Conservation (phyloP, 2,888 invertebrate species). For the Drosophila nr. fundita region DNA sequence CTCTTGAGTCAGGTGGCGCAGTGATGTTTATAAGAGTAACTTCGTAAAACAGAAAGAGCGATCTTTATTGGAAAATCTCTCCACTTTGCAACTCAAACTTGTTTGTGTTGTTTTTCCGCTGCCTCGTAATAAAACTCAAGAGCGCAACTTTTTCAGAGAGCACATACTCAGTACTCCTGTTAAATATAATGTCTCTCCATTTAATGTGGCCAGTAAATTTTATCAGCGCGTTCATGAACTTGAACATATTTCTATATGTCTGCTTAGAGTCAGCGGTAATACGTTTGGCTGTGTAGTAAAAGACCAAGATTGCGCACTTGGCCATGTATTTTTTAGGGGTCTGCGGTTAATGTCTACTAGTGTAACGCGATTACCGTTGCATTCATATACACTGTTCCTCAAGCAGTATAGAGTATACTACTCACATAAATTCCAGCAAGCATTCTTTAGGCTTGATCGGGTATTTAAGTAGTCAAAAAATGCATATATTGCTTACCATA, state of each 20-base stretch:
- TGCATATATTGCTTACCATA: background rate
- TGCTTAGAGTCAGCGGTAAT: background rate
- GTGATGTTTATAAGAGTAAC: background rate
- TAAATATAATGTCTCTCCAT: background rate
- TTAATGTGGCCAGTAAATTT: background rate
- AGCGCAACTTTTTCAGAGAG: background rate
- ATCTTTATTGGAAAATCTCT: slow-evolving; percentile 4
- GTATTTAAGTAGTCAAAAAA: background rate
- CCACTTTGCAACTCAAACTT: slow-evolving; percentile 5
- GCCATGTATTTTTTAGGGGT: slow-evolving; percentile 1
- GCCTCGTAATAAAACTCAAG: background rate
- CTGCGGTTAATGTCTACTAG: background rate
- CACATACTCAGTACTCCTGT: background rate
- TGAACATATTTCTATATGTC: slow-evolving; percentile 7
- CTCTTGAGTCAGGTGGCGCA: slow-evolving; percentile 1
- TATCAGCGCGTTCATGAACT: slow-evolving; percentile 4
- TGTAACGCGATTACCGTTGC: background rate
- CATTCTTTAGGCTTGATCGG: background rate
- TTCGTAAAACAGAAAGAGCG: background rate
- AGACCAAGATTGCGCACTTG: background rate
- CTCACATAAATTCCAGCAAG: background rate
- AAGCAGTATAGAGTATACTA: background rate
- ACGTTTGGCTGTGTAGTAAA: background rate
- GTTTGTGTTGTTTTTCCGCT: background rate
- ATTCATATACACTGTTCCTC: background rate